Evolutionary conservation across 2,797 vertebrate genomes (phyloP), one percentile per base, ranked within the genome.

Genomic region (Ptychobarbus kaznakovi): DNA sequence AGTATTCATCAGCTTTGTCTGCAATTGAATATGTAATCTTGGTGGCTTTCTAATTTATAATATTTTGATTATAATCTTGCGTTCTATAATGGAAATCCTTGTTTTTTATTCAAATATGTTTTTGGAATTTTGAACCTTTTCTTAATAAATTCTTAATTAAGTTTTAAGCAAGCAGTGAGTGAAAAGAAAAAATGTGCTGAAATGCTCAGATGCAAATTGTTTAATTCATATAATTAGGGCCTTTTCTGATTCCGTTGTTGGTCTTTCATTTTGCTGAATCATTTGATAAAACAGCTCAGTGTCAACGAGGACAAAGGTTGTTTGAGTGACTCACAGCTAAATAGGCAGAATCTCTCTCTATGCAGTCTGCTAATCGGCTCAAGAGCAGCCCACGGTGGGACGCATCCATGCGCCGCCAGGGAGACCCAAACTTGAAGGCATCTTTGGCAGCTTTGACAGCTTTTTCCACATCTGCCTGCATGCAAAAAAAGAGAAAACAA

Each of bases 391-490:
- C 98, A 0, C 98, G 95, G 0, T 97, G 91, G 0, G 98, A 99
- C 0, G 98, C 97, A 0, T 99, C 97, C 97, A 95, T 97, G 84
- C 96, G 95, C 87, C 98, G 94, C 98, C 98, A 99, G 8, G 97
- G 97, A 0, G 98, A 99, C 20, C 98, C 98, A 79, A 97, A 88
- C 84, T 91, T 94, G 89, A 99, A 99, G 0, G 98, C 98, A 0
- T 96, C 91, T 42, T 84, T 93, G 38, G 98, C 98, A 6, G 97
- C 97, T 86, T 96, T 93, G 22, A 99, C 97, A 0, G 98, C 98
- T 89, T 94, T 97, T 86, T 99, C 95, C 58, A 99, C 98, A 0
- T 99, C 98, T 4, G 92, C 96, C 98, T 99, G 92, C 20, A 20
- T 22, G 16, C 32, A 15, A 46, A 40, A 58, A 12, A 65, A 53